A percentile compares a stretch with the other conserved stretches of the same genome.
Evolutionary conservation across 2,888 invertebrate genomes (phyloP).

Genomic region (Parnassius smintheus): DNA sequence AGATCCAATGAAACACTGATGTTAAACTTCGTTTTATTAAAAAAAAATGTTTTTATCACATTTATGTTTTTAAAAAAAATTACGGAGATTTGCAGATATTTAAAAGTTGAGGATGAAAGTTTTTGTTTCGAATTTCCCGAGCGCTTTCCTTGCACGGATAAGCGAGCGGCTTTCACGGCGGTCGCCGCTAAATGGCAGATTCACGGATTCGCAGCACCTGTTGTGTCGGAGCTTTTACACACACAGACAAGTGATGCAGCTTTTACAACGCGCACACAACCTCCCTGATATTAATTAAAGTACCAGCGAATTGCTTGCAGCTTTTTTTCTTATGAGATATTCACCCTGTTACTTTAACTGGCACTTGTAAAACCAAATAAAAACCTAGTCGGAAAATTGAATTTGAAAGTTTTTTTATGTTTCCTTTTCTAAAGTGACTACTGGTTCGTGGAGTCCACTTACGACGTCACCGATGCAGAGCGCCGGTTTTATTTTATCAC

Average conservation of each 20-base stretch:
- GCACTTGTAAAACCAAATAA: not conserved
- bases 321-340: constrained; percentile 21
- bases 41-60: constrained; percentile 1
- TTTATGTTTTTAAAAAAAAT: not conserved
- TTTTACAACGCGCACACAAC: constrained; percentile 15
- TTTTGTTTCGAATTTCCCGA: constrained; percentile 32
- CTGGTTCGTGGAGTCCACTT: too few species aligned
- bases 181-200: constrained; percentile 51
- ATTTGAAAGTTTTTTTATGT: too few species aligned
- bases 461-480: too few species aligned
- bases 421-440: too few species aligned
- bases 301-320: constrained; percentile 26
- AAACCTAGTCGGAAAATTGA: too few species aligned
- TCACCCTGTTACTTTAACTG: not conserved
- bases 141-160: constrained; percentile 25
- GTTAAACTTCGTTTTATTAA: constrained; percentile 2
- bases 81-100: not conserved
- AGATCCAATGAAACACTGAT: constrained; percentile 6
- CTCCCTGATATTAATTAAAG: constrained; percentile 29
- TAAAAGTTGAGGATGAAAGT: constrained; percentile 28
- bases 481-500: too few species aligned
- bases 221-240: constrained; percentile 48
- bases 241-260: constrained; percentile 27
- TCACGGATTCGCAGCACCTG: constrained; percentile 52
- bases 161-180: constrained; percentile 54